These are phyloP conservation scores for Monopterus albus DNA, from an alignment of 2,113 vertebrate genomes.

Conservation along the genomic window DNA sequence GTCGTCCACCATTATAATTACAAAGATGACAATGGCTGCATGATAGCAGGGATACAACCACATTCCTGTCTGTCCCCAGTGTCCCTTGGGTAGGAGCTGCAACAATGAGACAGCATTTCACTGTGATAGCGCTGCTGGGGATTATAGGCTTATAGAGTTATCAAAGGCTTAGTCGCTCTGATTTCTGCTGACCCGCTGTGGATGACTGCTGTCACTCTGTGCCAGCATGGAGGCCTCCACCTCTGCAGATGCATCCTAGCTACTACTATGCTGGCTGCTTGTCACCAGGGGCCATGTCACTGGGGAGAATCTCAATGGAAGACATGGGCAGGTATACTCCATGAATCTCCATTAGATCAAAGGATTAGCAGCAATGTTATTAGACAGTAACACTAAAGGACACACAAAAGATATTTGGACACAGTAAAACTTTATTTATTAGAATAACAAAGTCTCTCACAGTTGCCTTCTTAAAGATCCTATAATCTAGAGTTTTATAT, in stretches of 20 bases:
- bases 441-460: too few species aligned
- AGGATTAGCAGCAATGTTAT: neutral
- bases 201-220: slow-evolving; percentile 64
- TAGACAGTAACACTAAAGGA: neutral
- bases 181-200: slow-evolving; percentile 71
- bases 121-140: slow-evolving; percentile 70
- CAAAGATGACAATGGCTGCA: slow-evolving; percentile 20
- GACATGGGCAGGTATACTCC: slow-evolving; percentile 14
- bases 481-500: too few species aligned
- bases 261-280: slow-evolving; percentile 25
- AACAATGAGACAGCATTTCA: slow-evolving; percentile 82
- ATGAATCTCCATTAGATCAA: slow-evolving; percentile 7
- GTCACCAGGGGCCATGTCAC: slow-evolving; percentile 18
- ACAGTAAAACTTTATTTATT: too few species aligned
- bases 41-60: slow-evolving; percentile 10
- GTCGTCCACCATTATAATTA: slow-evolving; percentile 15
- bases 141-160: slow-evolving; percentile 83
- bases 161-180: slow-evolving; percentile 80
- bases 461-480: too few species aligned
- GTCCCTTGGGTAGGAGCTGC: slow-evolving; percentile 54
- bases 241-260: slow-evolving; percentile 30
- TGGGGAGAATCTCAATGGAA: slow-evolving; percentile 4
- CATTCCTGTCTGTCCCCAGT: slow-evolving; percentile 18
- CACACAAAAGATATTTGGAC: neutral
- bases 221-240: slow-evolving; percentile 47